Evolutionary conservation across 2,797 vertebrate species (phyloP), one percentile per base, ranked within the genome.

Genomic region (Selene dorsalis): DNA sequence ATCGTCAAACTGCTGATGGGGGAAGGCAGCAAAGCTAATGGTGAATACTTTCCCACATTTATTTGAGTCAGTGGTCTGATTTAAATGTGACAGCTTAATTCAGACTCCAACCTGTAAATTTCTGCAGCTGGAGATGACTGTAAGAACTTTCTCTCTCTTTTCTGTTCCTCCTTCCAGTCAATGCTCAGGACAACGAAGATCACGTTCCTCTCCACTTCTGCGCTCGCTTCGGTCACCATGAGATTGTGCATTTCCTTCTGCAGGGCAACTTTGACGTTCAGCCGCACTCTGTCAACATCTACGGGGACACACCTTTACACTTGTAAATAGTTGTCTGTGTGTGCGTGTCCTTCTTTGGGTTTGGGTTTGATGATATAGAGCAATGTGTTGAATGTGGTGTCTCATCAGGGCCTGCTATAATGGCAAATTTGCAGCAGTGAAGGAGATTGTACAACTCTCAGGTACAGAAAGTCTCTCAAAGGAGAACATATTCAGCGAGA

Each of bases 401-500:
- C 20, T 82, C 82, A 30, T 18, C 87, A 99, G 98, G 24, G 97
- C 97, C 4, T 98, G 97, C 62, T 99, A 98, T 87, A 97, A 94
- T 4, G 97, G 97, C 0, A 97, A 97, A 86, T 95, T 95, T 77
- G 96, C 96, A 50, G 94, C 94, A 0, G 96, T 94, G 67, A 97
- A 96, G 86, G 97, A 97, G 91, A 93, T 99, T 0, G 88, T 99
- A 45, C 95, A 97, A 83, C 87, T 96, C 48, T 96, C 97, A 0
- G 97, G 97, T 70, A 94, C 95, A 39, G 98, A 99, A 73, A 98
- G 97, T 62, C 93, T 98, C 81, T 90, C 94, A n/a, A 98, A 98
- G 77, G 98, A 99, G 89, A 99, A 99, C 47, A 98, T 99, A 83
- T 98, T 99, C 94, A 99, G 98, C 41, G 97, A 99, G 92, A 98